phyloP scores from a whole-genome alignment of 2,888 invertebrate genomes.

The Philopedon plagiatum region DNA sequence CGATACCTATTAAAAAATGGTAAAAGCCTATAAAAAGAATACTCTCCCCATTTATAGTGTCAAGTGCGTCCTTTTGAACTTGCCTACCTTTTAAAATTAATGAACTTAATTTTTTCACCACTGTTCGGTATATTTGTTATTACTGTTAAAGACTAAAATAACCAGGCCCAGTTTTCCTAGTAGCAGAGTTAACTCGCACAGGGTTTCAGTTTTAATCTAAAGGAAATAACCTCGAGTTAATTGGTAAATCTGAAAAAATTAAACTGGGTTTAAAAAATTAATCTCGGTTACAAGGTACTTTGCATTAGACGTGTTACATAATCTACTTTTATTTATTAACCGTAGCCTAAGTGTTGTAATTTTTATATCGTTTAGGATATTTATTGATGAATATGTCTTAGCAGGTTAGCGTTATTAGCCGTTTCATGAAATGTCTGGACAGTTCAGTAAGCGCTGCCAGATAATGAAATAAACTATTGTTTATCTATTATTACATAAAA shows the following conservation, averaged over 20 bases:
- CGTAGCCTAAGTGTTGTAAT: slow-evolving; percentile 46
- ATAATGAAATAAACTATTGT: too few species aligned
- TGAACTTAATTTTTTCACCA: too few species aligned
- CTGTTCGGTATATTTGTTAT: too few species aligned
- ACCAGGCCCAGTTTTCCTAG: neutral
- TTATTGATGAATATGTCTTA: slow-evolving; percentile 44
- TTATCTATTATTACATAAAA: too few species aligned
- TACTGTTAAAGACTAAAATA: neutral
- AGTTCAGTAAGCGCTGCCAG: too few species aligned
- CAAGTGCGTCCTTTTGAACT: too few species aligned
- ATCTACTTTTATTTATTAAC: slow-evolving; percentile 49
- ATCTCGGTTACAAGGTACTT: slow-evolving; percentile 58
- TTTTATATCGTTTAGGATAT: slow-evolving; percentile 46
- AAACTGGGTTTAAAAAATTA: slow-evolving; percentile 50
- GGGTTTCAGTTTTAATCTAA: neutral
- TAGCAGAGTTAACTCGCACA: neutral
- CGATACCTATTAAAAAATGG: too few species aligned
- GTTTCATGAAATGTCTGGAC: too few species aligned
- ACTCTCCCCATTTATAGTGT: too few species aligned
- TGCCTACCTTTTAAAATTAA: too few species aligned
- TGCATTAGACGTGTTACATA: slow-evolving; percentile 48
- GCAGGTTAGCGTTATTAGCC: too few species aligned
- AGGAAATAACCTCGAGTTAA: neutral
- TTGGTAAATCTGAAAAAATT: slow-evolving; percentile 28
- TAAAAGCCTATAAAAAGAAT: too few species aligned